phyloP scores from a whole-genome alignment of 2,797 vertebrate genomes.

The Channallabes apus region DNA sequence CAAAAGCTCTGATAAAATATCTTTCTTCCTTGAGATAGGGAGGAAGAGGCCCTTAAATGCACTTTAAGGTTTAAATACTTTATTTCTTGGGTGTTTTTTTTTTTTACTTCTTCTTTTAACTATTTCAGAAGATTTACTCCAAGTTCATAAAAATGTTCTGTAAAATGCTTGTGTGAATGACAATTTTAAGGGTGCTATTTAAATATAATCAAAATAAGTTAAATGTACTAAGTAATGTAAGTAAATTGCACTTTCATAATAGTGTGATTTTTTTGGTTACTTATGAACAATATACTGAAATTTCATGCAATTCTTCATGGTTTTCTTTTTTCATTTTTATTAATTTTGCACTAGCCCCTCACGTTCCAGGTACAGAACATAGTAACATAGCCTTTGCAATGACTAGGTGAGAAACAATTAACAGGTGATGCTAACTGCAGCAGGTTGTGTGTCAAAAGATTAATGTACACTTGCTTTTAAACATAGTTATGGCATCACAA shows the following conservation, averaged over 20 bases:
- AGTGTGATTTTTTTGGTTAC: neutral
- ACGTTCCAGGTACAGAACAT: neutral
- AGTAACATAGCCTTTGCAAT: neutral
- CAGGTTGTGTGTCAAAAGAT: neutral
- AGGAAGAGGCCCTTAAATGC: too few relatives aligned
- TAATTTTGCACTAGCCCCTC: too few relatives aligned
- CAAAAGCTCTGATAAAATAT: too few relatives aligned
- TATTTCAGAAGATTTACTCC: neutral
- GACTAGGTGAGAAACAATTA: neutral
- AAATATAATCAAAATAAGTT: too few relatives aligned
- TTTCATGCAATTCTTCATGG: neutral
- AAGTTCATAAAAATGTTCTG: too few relatives aligned
- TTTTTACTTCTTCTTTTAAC: too few relatives aligned
- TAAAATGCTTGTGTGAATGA: too few relatives aligned
- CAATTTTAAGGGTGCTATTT: too few relatives aligned
- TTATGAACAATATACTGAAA: neutral
- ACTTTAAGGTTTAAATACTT: neutral
- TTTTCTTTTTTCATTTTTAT: too few relatives aligned
- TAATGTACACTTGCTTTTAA: neutral
- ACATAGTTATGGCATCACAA: neutral
- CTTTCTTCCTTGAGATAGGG: too few relatives aligned
- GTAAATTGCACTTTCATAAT: too few relatives aligned
- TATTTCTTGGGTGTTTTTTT: neutral
- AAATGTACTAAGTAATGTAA: too few relatives aligned
- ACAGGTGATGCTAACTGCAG: neutral